These are phyloP conservation scores for Listronotus bonariensis DNA, from an alignment of 1,140 invertebrate species.

Conservation along the genomic window DNA sequence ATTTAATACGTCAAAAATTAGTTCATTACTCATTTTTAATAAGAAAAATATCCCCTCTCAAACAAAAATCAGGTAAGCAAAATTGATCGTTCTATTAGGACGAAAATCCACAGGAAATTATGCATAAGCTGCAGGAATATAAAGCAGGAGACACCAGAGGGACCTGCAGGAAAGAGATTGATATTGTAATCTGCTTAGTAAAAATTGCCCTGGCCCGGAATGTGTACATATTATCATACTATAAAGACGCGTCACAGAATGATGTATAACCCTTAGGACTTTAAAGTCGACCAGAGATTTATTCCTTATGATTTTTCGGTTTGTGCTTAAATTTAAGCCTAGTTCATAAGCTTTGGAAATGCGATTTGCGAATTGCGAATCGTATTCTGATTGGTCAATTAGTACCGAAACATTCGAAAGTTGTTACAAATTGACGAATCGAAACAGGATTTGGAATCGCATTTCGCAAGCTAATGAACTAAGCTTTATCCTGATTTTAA, in stretches of 20 bases:
- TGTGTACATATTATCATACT: slow-evolving; percentile 57
- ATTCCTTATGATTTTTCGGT: slow-evolving; percentile 13
- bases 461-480: no score
- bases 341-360: no score
- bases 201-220: slow-evolving; percentile 52
- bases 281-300: slow-evolving; percentile 50
- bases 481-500: no score
- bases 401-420: no score
- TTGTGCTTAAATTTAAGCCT: no score
- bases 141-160: slow-evolving; percentile 29
- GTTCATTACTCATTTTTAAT: neutral
- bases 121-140: slow-evolving; percentile 50
- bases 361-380: no score
- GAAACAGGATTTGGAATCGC: no score
- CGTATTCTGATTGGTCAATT: no score
- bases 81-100: slow-evolving; percentile 21
- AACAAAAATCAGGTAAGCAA: slow-evolving; percentile 11
- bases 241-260: slow-evolving; percentile 55
- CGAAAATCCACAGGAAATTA: slow-evolving; percentile 32
- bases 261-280: slow-evolving; percentile 51
- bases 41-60: neutral
- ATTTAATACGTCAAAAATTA: neutral
- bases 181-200: slow-evolving; percentile 56
- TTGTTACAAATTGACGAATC: no score
- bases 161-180: slow-evolving; percentile 51